A percentile compares a stretch with the other conserved stretches of the same genome.
Evolutionary conservation across 2,797 vertebrate species (phyloP).

Genomic region (Melanotaenia maccullochi): DNA sequence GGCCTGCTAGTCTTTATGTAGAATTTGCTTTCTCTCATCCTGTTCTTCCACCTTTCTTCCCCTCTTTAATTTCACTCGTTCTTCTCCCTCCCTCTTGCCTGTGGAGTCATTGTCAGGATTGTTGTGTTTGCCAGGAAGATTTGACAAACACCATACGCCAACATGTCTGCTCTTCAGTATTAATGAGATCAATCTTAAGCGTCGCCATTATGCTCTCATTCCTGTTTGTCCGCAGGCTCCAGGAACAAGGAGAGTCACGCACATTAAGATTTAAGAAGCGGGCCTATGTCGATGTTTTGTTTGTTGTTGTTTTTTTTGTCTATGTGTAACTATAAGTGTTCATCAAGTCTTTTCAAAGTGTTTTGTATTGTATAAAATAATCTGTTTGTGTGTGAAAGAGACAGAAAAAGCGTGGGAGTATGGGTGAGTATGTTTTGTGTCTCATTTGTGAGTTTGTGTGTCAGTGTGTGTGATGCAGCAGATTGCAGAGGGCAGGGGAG

Average conservation of each 20-base stretch:
- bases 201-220: slow-evolving; percentile 36
- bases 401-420: not conserved
- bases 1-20: not conserved
- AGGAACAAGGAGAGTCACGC: slow-evolving; percentile 13
- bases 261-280: slow-evolving; percentile 7
- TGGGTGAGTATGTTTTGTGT: slow-evolving; percentile 44
- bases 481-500: slow-evolving; percentile 68
- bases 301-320: not conserved
- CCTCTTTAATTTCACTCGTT: slow-evolving; percentile 12
- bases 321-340: not conserved
- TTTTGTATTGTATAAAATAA: slow-evolving; percentile 23
- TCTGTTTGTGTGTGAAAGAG: slow-evolving; percentile 9
- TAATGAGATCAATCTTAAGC: slow-evolving; percentile 69
- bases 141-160: slow-evolving; percentile 57
- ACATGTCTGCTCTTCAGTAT: slow-evolving; percentile 64
- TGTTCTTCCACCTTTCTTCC: slow-evolving; percentile 7
- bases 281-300: slow-evolving; percentile 11
- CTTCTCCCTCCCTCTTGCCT: slow-evolving; percentile 8
- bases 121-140: slow-evolving; percentile 48
- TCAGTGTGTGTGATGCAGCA: slow-evolving; percentile 52
- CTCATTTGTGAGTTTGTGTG: slow-evolving; percentile 33
- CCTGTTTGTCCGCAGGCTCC: slow-evolving; percentile 40
- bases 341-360: slow-evolving; percentile 10
- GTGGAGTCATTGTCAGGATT: slow-evolving; percentile 38
- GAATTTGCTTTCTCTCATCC: not conserved